These are phyloP conservation scores for Tipula lateralis DNA, from an alignment of 2,888 invertebrate species.

Conservation along the genomic window DNA sequence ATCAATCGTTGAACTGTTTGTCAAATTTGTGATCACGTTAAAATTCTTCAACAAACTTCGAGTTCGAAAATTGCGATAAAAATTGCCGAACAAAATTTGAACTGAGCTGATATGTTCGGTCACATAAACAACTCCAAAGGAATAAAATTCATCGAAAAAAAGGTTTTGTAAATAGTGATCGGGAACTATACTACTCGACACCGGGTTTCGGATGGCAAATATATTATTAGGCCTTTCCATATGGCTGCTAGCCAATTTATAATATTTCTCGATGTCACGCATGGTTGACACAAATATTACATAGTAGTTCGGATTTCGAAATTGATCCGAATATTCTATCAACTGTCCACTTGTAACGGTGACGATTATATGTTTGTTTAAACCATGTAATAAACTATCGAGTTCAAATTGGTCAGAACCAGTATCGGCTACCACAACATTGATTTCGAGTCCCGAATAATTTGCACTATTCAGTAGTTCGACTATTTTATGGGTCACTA, in stretches of 20 bases:
- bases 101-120: not conserved
- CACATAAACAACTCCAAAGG: not conserved
- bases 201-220: not conserved
- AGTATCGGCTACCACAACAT: too few species aligned
- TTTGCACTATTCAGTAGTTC: too few species aligned
- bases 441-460: too few species aligned
- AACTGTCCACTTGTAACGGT: too few species aligned
- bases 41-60: not conserved
- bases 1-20: not conserved
- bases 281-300: not conserved
- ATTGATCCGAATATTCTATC: too few species aligned
- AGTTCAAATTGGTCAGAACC: too few species aligned
- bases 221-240: not conserved
- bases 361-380: too few species aligned
- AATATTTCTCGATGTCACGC: not conserved
- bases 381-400: too few species aligned
- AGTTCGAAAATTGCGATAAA: not conserved
- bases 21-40: not conserved
- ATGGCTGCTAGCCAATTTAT: not conserved
- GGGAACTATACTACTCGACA: not conserved
- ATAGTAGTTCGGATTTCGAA: not conserved
- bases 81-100: not conserved
- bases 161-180: not conserved
- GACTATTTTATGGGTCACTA: too few species aligned
- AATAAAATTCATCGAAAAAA: not conserved